phyloP scores from a whole-genome alignment of 2,797 vertebrate genomes.

The Enteromius argenteus region DNA sequence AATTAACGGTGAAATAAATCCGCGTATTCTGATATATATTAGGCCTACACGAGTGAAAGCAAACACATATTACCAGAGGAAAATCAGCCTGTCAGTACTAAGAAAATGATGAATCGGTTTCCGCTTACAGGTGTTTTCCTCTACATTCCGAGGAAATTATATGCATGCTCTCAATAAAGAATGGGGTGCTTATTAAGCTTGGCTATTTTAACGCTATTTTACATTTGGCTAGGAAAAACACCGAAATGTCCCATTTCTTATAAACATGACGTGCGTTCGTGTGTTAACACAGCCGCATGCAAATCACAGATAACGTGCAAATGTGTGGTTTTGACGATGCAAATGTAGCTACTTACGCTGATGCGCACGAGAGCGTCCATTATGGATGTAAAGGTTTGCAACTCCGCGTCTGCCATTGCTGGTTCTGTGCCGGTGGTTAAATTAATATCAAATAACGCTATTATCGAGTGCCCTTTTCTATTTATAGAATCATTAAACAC shows the following conservation, averaged over 20 bases:
- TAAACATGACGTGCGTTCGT: neutral
- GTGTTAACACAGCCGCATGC: neutral
- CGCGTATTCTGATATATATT: neutral
- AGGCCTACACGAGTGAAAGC: neutral
- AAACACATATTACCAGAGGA: neutral
- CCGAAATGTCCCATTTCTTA: neutral
- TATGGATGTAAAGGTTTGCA: slow-evolving; percentile 92
- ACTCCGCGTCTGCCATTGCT: slow-evolving; percentile 88
- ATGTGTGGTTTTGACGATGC: neutral
- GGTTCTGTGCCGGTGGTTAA: neutral
- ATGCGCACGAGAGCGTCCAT: slow-evolving; percentile 95
- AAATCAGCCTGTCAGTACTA: neutral
- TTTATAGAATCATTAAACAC: neutral
- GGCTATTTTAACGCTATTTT: neutral
- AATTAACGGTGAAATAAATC: neutral
- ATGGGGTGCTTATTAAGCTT: neutral
- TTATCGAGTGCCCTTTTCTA: neutral
- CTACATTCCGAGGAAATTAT: neutral
- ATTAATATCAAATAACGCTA: neutral
- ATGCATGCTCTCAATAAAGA: neutral
- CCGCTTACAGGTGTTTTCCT: slow-evolving; percentile 17
- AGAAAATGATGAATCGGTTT: neutral
- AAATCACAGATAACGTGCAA: neutral
- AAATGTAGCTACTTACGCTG: slow-evolving; percentile 83
- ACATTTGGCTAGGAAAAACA: neutral